phyloP scores from a whole-genome alignment of 2,888 invertebrate species.

The Encarsia formosa region DNA sequence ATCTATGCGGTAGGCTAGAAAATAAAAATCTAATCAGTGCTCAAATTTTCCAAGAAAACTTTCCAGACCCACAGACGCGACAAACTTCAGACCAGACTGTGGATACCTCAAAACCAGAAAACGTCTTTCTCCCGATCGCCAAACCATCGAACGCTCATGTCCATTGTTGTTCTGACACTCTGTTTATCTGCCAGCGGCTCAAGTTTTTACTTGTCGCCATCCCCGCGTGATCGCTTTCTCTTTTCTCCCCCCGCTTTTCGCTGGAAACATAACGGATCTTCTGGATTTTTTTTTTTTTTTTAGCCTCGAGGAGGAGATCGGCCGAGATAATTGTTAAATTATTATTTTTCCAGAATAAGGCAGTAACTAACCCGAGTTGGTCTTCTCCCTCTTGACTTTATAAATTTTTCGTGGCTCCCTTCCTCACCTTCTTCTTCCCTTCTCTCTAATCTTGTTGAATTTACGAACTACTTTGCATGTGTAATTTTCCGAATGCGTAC shows the following conservation, averaged over 20 bases:
- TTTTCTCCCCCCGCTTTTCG: constrained; percentile 2
- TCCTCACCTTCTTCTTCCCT: background rate
- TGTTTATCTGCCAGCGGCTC: background rate
- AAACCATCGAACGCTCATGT: constrained; percentile 19
- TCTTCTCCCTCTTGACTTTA: background rate
- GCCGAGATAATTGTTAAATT: constrained; percentile 44
- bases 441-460: background rate
- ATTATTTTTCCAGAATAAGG: constrained; percentile 39
- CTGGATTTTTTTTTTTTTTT: background rate
- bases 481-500: background rate
- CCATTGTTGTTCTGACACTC: background rate
- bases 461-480: background rate
- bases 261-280: constrained; percentile 14
- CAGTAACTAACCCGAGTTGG: constrained; percentile 36
- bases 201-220: constrained; percentile 21
- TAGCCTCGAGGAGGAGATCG: constrained; percentile 8
- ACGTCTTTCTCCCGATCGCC: constrained; percentile 18
- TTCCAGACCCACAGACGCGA: background rate
- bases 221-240: constrained; percentile 7
- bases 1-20: too few relatives aligned
- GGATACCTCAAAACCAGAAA: too few relatives aligned
- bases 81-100: background rate
- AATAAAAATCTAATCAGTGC: too few relatives aligned
- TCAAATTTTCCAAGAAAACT: too few relatives aligned
- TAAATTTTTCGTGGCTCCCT: too few relatives aligned